A percentile compares a stretch with the other conserved stretches of the same genome.
These are phyloP conservation scores for Zele albiditarsus DNA, from an alignment of 2,888 invertebrate genomes.

Conservation along the genomic window DNA sequence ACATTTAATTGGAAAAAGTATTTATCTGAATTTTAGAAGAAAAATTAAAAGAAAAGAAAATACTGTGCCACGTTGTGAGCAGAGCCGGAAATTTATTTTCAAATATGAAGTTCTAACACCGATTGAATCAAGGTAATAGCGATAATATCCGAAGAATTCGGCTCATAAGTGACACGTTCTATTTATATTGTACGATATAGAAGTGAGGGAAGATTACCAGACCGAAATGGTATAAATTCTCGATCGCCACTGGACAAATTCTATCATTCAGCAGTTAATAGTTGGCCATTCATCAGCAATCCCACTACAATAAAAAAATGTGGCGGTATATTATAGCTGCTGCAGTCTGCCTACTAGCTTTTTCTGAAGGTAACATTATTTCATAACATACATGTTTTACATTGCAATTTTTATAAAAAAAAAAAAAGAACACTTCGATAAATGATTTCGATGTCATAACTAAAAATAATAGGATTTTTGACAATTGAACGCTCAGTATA, in stretches of 20 bases:
- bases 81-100: no score
- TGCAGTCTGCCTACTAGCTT: not conserved
- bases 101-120: not conserved
- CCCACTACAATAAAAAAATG: not conserved
- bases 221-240: not conserved
- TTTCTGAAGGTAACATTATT: not conserved
- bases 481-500: no score
- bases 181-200: not conserved
- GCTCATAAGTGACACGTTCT: not conserved
- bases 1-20: no score
- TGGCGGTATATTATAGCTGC: not conserved
- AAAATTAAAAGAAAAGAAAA: no score
- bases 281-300: not conserved
- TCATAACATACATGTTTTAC: not conserved
- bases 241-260: not conserved
- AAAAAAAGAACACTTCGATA: no score
- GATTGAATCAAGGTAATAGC: not conserved
- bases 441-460: no score
- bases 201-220: not conserved
- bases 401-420: no score
- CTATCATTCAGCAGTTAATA: not conserved
- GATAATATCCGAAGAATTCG: not conserved
- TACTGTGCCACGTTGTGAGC: no score
- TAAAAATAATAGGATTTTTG: no score
- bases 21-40: no score